Percentiles rank a stretch among this genome's conserved stretches.
phyloP scores from a whole-genome alignment of 2,113 vertebrate species.

The Crypturellus undulatus region DNA sequence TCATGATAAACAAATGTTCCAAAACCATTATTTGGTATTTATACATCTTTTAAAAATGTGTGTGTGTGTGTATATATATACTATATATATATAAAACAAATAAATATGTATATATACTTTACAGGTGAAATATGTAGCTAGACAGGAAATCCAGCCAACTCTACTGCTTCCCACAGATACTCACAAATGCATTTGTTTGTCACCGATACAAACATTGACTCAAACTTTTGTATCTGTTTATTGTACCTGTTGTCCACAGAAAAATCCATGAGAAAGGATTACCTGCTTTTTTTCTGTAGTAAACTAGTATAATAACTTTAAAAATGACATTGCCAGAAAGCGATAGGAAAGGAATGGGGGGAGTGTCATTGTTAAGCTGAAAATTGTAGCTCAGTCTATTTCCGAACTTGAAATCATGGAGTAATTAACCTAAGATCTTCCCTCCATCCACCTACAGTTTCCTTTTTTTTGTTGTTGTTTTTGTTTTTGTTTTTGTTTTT shows the following conservation, averaged over 20 bases:
- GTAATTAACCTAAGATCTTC: not conserved
- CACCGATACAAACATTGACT: not conserved
- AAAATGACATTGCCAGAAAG: not conserved
- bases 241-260: not conserved
- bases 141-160: not conserved
- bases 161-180: not conserved
- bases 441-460: not conserved
- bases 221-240: not conserved
- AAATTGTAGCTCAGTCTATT: not conserved
- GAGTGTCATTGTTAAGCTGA: not conserved
- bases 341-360: rapidly evolving
- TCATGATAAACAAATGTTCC: not conserved
- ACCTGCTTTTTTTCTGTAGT: not conserved
- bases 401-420: not conserved
- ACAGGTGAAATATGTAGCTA: not conserved
- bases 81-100: no score
- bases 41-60: not conserved
- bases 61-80: no score
- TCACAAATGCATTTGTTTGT: not conserved
- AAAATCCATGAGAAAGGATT: not conserved
- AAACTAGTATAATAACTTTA: not conserved
- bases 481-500: no score
- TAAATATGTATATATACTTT: not conserved
- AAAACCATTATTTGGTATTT: not conserved
- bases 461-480: not conserved